phyloP scores from a whole-genome alignment of 2,888 invertebrate species.

The Tinea trinotella region DNA sequence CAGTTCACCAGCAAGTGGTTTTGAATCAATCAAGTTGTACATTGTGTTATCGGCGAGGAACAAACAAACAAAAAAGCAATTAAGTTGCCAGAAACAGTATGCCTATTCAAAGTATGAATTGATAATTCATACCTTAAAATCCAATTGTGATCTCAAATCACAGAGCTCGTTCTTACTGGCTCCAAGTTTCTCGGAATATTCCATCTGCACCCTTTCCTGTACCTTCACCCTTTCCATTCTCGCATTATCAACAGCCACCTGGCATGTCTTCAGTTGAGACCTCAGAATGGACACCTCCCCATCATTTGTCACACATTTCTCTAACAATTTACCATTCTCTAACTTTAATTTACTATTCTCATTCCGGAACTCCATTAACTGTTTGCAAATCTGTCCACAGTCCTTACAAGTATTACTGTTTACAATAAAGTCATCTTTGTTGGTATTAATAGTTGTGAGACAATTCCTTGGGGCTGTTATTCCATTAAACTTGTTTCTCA shows the following conservation, averaged over 20 bases:
- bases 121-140: conserved; percentile 66
- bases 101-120: too few relatives aligned
- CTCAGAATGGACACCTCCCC: conserved; percentile 72
- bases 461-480: conserved; percentile 54
- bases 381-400: conserved; percentile 41
- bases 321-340: conserved; percentile 55
- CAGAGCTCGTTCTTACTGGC: conserved; percentile 50
- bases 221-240: conserved; percentile 53
- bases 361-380: conserved; percentile 48
- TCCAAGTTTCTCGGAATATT: conserved; percentile 63
- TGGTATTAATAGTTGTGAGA: conserved; percentile 27
- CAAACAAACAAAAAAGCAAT: too few relatives aligned
- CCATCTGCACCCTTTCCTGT: conserved; percentile 59
- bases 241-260: conserved; percentile 53
- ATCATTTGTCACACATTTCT: conserved; percentile 69
- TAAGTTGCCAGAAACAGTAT: too few relatives aligned
- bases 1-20: too few relatives aligned
- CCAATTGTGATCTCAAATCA: conserved; percentile 63
- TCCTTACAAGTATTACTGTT: conserved; percentile 45
- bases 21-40: too few relatives aligned
- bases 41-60: too few relatives aligned
- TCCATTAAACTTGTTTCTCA: conserved; percentile 48
- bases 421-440: conserved; percentile 29
- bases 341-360: conserved; percentile 56
- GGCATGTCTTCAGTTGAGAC: conserved; percentile 63